Base-by-base conservation (phyloP, 2,888 invertebrate species). In the Sclerodermus sp. region DNA sequence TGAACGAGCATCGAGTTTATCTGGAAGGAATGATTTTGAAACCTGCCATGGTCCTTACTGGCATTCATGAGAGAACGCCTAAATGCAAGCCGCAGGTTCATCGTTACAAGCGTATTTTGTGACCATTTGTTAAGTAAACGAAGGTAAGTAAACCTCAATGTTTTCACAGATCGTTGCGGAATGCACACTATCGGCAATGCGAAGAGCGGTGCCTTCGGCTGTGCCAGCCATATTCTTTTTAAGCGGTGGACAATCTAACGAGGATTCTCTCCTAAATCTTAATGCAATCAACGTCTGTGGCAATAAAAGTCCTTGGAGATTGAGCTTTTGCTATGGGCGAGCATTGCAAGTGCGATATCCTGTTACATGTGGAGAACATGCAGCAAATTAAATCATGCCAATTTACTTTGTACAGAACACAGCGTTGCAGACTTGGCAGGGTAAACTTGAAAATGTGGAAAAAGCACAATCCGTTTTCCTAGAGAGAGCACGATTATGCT, bases 21-120 rank as follows among this genome's bases (percentile, higher is more conserved):
- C 84, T 99, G 68, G 98, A 98, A 81, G 98, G 96, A 54, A 95
- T 96, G 15, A 85, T 99, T 31, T 85, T 98, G 68, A 98, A 97
- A 81, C 95, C 96, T 50, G 96, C 97, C 85, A 99, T 98, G 97
- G 95, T 96, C 52, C 93, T 92, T 51, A 85, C 91, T 55, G 95
- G 95, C 44, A 51, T 54, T 5, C n/a, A n/a, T n/a, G 57, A 62
- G 29, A 59, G 58, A 45, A 45, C 42, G 4, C 40, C 45, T 32
- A 61, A 56, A 44, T 64, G 58, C 50, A 58, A 55, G 4, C 57
- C 70, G 0, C 57, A 68, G 53, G 63, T 63, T 45, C n/a, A n/a
- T n/a, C n/a, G n/a, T n/a, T n/a, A n/a, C n/a, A n/a, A n/a, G n/a
- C n/a, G n/a, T n/a, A n/a, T n/a, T n/a, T n/a, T n/a, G n/a, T n/a